Evolutionary conservation across 2,113 vertebrate genomes (phyloP).

Genomic region (Athene noctua): DNA sequence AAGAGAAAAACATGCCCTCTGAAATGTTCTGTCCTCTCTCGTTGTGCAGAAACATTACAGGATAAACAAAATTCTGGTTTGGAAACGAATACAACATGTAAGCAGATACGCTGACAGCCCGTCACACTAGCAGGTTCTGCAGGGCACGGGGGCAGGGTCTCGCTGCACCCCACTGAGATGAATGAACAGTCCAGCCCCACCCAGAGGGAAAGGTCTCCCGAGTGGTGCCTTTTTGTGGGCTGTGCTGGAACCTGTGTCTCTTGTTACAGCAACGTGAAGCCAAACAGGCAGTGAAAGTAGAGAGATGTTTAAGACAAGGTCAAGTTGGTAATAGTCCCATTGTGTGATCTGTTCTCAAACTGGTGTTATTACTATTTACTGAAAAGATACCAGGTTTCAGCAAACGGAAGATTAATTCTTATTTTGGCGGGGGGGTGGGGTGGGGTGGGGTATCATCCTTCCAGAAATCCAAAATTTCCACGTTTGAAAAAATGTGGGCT

Average conservation of each 20-base stretch:
- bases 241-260: neutral
- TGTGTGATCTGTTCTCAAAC: neutral
- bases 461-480: slow-evolving; percentile 98
- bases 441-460: neutral
- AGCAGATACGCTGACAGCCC: neutral
- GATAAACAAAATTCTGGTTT: neutral
- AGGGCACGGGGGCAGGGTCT: neutral
- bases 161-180: fast-evolving
- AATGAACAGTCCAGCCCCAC: neutral
- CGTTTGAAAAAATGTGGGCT: slow-evolving; percentile 99
- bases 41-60: neutral
- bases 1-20: neutral
- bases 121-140: neutral
- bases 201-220: neutral
- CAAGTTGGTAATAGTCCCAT: neutral
- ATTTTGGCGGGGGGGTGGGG: neutral
- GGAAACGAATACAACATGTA: neutral
- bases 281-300: neutral
- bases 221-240: neutral
- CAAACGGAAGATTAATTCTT: neutral
- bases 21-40: neutral
- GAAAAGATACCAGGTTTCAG: neutral
- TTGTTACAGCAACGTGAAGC: neutral
- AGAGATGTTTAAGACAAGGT: neutral
- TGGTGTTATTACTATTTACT: neutral